A percentile compares a stretch with the other conserved stretches of the same genome.
Evolutionary conservation across 2,888 invertebrate species (phyloP).

Genomic region (Pomacea canaliculata): DNA sequence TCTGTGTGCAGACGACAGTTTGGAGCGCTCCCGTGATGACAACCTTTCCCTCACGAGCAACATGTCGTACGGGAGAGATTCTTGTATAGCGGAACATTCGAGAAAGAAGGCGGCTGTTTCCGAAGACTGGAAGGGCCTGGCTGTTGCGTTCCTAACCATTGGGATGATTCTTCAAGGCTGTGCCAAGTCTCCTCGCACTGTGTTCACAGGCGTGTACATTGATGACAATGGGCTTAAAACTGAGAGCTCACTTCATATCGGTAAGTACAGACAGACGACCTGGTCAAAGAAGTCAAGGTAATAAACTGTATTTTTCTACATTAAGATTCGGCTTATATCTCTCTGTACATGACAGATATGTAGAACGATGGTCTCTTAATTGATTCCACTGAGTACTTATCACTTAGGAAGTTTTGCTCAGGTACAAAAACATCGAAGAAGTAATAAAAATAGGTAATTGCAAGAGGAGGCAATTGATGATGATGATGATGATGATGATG

Average conservation of each 20-base stretch:
- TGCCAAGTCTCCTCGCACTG: conserved; percentile 50
- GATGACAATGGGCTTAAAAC: conserved; percentile 57
- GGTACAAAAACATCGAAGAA: too few species aligned
- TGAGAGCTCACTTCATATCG: conserved; percentile 52
- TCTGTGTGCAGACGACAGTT: background rate
- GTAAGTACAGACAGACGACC: conserved; percentile 34
- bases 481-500: too few species aligned
- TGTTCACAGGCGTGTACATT: conserved; percentile 51
- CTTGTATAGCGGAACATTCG: background rate
- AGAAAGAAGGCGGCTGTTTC: conserved; percentile 17
- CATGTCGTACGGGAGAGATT: background rate
- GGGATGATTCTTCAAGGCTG: conserved; percentile 58
- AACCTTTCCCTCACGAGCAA: background rate
- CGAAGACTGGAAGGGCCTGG: conserved; percentile 26
- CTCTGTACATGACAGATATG: too few species aligned
- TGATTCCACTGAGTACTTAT: too few species aligned
- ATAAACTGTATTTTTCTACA: too few species aligned
- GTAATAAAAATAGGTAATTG: too few species aligned
- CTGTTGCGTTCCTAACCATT: conserved; percentile 37
- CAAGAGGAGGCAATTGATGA: too few species aligned
- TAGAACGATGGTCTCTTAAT: too few species aligned
- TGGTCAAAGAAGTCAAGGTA: too few species aligned
- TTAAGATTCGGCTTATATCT: too few species aligned
- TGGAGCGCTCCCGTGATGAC: background rate
- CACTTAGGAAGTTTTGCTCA: too few species aligned